Evolutionary conservation across 2,888 invertebrate genomes (phyloP), one percentile per base, ranked within the genome.

Genomic region (Drosophila pegasa): DNA sequence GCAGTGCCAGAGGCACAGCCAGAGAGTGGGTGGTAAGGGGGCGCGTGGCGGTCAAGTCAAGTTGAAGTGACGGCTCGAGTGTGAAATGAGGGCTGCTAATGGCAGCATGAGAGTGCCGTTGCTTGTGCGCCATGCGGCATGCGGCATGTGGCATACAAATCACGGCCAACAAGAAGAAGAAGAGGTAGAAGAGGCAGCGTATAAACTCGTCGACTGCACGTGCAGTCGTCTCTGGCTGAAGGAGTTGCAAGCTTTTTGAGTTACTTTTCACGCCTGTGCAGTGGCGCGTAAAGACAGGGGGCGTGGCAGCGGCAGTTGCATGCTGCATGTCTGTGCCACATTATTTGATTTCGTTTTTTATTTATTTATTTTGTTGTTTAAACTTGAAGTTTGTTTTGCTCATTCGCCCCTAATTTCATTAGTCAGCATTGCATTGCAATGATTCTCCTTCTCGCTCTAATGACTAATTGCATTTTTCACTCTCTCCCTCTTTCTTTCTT

Each of bases 61-160:
- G 66, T 81, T 87, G 41, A 75, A 82, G 82, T 78, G 81, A 69
- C 50, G 64, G 65, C 75, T 66, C 64, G 75, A 81, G 78, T 83
- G 82, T 78, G 86, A 83, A 83, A 81, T 69, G 79, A 73, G 86
- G 80, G 69, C 86, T 88, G 88, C 78, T 81, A 87, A 81, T 87
- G 88, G 85, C 79, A 68, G 85, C 78, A 70, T 65, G 71, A 74
- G 65, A 73, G 71, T 50, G 65, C 48, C 51, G 67, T 54, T 45
- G 43, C 75, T 57, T 56, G 59, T 66, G 55, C 56, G 33, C 50
- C 55, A 59, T 58, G 63, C 5, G 57, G 52, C 70, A 62, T 69
- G 61, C 16, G 68, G 48, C 45, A 37, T 20, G 48, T 20, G 65
- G 51, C 64, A 47, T 54, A 61, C 51, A 88, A 79, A 75, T 79